Evolutionary conservation across 1,140 invertebrate genomes (phyloP), one percentile per base, ranked within the genome.

Genomic region (Cotesia typhae): DNA sequence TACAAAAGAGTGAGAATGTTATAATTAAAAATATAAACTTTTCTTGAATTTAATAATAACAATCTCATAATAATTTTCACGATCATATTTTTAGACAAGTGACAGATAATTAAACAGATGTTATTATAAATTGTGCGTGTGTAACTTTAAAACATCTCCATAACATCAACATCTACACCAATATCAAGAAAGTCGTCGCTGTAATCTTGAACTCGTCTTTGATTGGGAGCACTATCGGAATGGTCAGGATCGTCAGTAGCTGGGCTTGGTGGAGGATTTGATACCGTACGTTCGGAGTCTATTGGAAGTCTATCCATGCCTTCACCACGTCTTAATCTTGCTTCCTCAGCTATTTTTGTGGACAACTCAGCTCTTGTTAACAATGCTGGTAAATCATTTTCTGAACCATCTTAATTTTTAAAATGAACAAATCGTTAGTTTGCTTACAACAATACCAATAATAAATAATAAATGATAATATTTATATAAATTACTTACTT

Each of bases 211-310:
- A 89, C 85, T 74, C 88, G 89, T 73, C 87, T 85, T 75, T 89
- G 67, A 41, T 57, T 35, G 38, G 63, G 17, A 14, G 61, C 28
- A 77, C 92, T 92, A 69, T 91, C 91, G 67, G 91, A 90, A 80
- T 92, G 90, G 77, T 93, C 92, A 28, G 92, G 90, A 72, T 90
- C 89, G 82, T 92, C 91, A 0, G 92, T 93, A 47, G 92, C 93
- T 4, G 93, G 93, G 41, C 92, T 93, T 9, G 93, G 93, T 10
- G 93, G 93, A 28, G 93, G 92, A 85, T 94, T 94, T 4, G 90
- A 92, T 47, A 92, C 90, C 53, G 88, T 86, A 53, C 78, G 76
- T 74, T 88, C 87, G 51, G 88, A 88, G 77, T 84, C 83, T n/a
- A 86, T 70, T 6, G 81, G 77, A 65, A 84, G 83, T 74, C 82